These are phyloP conservation scores for Lepeophtheirus nordmannii DNA, from an alignment of 2,888 invertebrate species.

Conservation along the genomic window DNA sequence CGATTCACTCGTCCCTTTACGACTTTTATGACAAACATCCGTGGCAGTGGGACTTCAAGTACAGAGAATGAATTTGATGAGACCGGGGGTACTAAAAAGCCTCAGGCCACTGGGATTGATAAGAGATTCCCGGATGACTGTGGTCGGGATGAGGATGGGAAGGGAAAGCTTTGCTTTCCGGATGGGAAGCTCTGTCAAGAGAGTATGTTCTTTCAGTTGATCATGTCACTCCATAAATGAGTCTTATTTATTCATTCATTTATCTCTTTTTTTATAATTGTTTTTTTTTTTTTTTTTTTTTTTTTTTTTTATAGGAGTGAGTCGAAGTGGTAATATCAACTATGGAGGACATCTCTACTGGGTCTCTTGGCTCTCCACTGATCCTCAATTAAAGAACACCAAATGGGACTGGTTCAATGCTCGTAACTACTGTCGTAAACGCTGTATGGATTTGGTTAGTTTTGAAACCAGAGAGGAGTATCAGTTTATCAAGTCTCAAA, in stretches of 20 bases:
- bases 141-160: conserved; percentile 14
- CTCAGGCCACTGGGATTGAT: conserved; percentile 20
- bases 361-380: conserved; percentile 17
- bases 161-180: conserved; percentile 21
- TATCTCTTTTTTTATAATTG: background rate
- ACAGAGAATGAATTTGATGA: background rate
- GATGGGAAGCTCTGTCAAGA: conserved; percentile 21
- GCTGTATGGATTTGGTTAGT: conserved; percentile 83
- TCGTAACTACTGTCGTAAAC: conserved; percentile 72
- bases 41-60: background rate
- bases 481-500: conserved; percentile 43
- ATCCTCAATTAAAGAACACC: conserved; percentile 11
- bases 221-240: background rate
- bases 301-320: conserved; percentile 18
- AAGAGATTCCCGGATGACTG: conserved; percentile 21
- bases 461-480: conserved; percentile 78
- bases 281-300: background rate
- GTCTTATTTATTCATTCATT: background rate
- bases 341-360: conserved; percentile 15
- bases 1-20: background rate
- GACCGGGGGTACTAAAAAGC: conserved; percentile 12
- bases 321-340: conserved; percentile 18
- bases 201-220: background rate
- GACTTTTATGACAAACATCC: background rate
- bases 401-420: conserved; percentile 63